Conservation (phyloP, 2,113 vertebrate species). For the Odontophorus gujanensis region DNA sequence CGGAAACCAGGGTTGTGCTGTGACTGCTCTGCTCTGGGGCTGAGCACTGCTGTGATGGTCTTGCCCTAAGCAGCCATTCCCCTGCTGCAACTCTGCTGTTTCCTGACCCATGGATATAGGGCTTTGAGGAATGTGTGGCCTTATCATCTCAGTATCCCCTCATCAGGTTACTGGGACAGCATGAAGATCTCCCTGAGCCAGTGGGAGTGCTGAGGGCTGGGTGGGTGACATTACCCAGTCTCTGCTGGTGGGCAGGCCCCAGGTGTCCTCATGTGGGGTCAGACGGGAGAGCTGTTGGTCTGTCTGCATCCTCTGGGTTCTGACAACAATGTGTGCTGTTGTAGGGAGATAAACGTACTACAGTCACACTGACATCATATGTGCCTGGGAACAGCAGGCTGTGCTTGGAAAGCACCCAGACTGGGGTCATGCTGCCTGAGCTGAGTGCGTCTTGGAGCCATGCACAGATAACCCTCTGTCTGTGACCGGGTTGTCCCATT, state of each 20-base stretch:
- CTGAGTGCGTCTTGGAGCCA: background rate
- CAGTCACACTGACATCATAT: background rate
- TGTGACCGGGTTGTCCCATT: background rate
- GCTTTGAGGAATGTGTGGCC: background rate
- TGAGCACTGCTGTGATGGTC: accelerated
- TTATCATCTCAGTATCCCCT: background rate
- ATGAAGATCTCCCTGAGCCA: background rate
- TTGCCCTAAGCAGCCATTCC: background rate
- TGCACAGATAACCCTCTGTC: conserved; percentile 20
- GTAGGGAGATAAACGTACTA: background rate
- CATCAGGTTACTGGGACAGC: background rate
- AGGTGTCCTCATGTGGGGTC: no score
- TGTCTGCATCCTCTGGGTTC: background rate
- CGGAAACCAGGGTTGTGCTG: background rate
- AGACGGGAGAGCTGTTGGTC: background rate
- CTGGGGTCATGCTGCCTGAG: background rate
- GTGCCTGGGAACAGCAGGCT: background rate
- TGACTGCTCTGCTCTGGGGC: background rate
- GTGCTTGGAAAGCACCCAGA: background rate
- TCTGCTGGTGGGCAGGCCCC: accelerated
- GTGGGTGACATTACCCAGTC: accelerated
- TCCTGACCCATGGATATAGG: accelerated
- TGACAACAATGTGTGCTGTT: background rate
- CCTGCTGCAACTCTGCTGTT: background rate
- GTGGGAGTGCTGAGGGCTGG: accelerated